Evolutionary conservation across 2,888 invertebrate species (phyloP).

Genomic region (Zeuzera pyrina): DNA sequence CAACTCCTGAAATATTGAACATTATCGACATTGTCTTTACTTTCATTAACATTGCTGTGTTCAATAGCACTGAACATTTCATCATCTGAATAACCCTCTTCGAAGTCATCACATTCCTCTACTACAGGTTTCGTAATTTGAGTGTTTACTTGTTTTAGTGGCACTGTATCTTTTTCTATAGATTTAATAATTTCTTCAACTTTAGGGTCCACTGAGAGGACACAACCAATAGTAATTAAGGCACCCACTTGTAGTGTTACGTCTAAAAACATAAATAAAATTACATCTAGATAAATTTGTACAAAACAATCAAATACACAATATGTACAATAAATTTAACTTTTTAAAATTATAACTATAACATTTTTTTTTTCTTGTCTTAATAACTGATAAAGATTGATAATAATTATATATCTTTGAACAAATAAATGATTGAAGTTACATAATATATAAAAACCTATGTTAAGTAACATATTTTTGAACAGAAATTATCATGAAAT

Average conservation of each 20-base stretch:
- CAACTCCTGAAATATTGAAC: slow-evolving; percentile 63
- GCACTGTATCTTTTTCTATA: slow-evolving; percentile 57
- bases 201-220: slow-evolving; percentile 77
- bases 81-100: slow-evolving; percentile 63
- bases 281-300: no score
- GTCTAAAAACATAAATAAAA: no score
- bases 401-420: no score
- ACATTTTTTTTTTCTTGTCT: no score
- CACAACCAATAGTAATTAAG: slow-evolving; percentile 80
- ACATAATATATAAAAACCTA: no score
- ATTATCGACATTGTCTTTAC: slow-evolving; percentile 30
- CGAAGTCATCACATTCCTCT: slow-evolving; percentile 53
- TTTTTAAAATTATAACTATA: no score
- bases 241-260: slow-evolving; percentile 81
- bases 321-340: no score
- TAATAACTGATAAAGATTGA: no score
- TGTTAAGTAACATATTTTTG: no score
- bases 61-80: slow-evolving; percentile 42
- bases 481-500: no score
- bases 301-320: no score
- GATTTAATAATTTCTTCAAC: slow-evolving; percentile 75
- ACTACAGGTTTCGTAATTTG: slow-evolving; percentile 13
- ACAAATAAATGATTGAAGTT: no score
- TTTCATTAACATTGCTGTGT: slow-evolving; percentile 9
- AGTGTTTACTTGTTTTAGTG: slow-evolving; percentile 24